phyloP scores from a whole-genome alignment of 37 sponge, comb jelly and placozoan species.

The Diacarnus erythraeanus region DNA sequence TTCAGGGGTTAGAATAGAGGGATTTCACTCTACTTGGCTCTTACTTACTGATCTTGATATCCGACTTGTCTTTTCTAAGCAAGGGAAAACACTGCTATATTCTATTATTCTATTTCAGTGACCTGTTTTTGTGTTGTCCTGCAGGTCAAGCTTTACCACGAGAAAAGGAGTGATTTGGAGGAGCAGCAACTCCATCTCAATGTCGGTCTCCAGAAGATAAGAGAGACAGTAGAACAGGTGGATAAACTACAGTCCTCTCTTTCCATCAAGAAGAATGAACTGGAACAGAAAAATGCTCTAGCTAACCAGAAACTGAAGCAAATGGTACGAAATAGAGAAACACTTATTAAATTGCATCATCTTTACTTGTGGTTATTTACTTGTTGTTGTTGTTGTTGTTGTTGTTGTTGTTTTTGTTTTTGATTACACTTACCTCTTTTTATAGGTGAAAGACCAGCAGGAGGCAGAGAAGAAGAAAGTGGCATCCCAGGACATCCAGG shows the following conservation, averaged over 20 bases:
- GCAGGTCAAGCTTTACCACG: slow-evolving; percentile 61
- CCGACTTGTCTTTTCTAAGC: slow-evolving; percentile 84
- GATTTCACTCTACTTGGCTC: slow-evolving; percentile 79
- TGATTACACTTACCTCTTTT: neutral
- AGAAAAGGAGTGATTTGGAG: slow-evolving; percentile 93
- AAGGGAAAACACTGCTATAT: too few relatives aligned
- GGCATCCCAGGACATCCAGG: slow-evolving; percentile 85
- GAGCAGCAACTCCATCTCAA: slow-evolving; percentile 98
- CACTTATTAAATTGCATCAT: too few relatives aligned
- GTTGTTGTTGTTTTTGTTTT: neutral
- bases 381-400: neutral
- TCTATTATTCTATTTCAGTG: neutral
- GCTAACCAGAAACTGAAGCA: slow-evolving; percentile 98
- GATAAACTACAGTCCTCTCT: slow-evolving; percentile 91
- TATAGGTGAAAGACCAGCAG: slow-evolving; percentile 87
- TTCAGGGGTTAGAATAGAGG: slow-evolving; percentile 58
- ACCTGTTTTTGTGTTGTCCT: neutral
- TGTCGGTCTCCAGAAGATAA: slow-evolving; percentile 93
- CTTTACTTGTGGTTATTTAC: neutral
- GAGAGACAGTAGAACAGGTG: slow-evolving; percentile 97
- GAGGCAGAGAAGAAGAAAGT: slow-evolving; percentile 92
- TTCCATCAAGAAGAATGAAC: slow-evolving; percentile 90
- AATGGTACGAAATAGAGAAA: slow-evolving; percentile 71
- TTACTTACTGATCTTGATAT: slow-evolving; percentile 88
- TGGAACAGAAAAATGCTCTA: slow-evolving; percentile 91